Base-by-base conservation (phyloP, 2,888 invertebrate genomes). In the Aethes cnicana region DNA sequence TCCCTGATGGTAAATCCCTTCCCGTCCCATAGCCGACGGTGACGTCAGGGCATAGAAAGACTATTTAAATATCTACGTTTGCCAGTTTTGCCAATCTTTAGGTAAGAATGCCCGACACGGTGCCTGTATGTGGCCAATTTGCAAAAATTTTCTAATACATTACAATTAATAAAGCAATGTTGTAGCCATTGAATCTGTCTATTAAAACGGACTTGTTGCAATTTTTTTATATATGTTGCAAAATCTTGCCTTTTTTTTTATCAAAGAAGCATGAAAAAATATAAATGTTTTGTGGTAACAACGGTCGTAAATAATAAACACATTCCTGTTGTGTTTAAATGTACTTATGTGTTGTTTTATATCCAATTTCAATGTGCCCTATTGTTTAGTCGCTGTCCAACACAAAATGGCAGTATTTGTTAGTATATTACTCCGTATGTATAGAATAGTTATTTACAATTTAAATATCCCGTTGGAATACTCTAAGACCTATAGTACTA, bases 241-340 rank as follows among this genome's bases (percentile, higher is more conserved):
- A 36, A 48, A 28, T 30, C 9, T 20, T 20, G 8, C 6, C 8
- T 30, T 18, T 12, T 25, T 48, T 12, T 20, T 23, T 54, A 60
- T 72, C 68, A 72, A 68, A 66, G 66, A 62, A 66, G 62, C 68
- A 69, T 62, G 44, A 55, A 39, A 50, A 36, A 54, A 57, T 58
- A 62, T 62, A 42, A 77, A 74, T 81, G 74, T 71, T 73, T 80
- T 62, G 70, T 74, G 69, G 71, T 81, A 78, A 82, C 77, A 75
- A 66, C 59, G 43, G 16, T 43, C 20, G 53, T 60, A 58, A 30
- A 46, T 32, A 26, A 54, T 47, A 57, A 35, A 39, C 33, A 49
- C 23, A 33, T 23, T 39, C 52, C 52, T 23, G 5, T 32, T 44
- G 43, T 50, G 33, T 36, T 47, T 35, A 35, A 32, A 47, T 53